These are phyloP conservation scores for Oryctolagus cuniculus DNA, from an alignment of 2,113 vertebrate species.

Conservation along the genomic window DNA sequence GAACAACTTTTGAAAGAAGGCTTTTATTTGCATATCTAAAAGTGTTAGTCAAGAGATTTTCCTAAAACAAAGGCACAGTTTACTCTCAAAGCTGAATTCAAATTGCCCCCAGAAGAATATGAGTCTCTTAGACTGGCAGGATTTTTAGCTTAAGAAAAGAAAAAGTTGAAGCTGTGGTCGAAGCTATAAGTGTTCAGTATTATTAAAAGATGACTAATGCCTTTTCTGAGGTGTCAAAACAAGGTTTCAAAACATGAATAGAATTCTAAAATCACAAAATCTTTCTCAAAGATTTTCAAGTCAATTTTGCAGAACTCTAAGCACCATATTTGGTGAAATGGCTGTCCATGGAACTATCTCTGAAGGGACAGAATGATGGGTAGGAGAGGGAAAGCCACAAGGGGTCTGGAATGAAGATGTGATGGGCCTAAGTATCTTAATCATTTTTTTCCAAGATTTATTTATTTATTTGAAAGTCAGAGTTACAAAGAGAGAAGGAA, in stretches of 20 bases:
- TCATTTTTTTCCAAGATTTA: too few species aligned
- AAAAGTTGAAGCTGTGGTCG: background rate
- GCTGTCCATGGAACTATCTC: background rate
- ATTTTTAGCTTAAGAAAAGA: background rate
- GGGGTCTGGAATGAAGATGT: background rate
- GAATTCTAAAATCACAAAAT: constrained; percentile 11
- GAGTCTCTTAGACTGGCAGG: constrained; percentile 34
- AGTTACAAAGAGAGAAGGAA: too few species aligned
- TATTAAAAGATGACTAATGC: constrained; percentile 40
- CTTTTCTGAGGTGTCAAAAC: constrained; percentile 57
- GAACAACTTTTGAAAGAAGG: constrained; percentile 10
- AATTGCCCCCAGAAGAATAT: constrained; percentile 15
- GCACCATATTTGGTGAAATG: background rate
- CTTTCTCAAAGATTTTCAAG: background rate
- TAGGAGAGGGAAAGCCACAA: background rate
- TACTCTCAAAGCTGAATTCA: constrained; percentile 66
- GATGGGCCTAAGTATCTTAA: too few species aligned
- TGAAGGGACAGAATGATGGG: background rate
- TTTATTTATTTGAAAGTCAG: too few species aligned
- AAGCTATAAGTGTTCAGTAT: background rate
- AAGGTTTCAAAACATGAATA: constrained; percentile 44
- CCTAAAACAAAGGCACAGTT: constrained; percentile 58
- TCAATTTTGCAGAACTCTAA: constrained; percentile 38
- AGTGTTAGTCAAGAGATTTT: constrained; percentile 47
- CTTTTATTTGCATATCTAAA: constrained; percentile 67